Base-by-base conservation (phyloP, 2,113 vertebrate species). In the Aegotheles bennettii region DNA sequence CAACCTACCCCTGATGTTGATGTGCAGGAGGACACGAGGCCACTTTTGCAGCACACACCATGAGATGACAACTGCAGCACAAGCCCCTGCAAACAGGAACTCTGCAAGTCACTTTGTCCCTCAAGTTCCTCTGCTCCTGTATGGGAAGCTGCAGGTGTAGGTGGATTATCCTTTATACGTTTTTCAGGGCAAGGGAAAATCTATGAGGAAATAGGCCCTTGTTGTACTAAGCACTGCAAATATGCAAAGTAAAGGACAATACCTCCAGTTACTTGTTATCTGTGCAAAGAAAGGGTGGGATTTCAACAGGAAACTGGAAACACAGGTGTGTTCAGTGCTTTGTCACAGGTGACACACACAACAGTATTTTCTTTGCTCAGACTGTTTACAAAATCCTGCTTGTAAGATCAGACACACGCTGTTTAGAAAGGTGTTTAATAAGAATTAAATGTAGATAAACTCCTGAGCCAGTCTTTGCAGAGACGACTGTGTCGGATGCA, bases 21-120 rank as follows among this genome's bases (percentile, higher is more conserved):
- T 65, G 45, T 36, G 19, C 36, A 48, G 51, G 6, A 57, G 28
- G 3, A 19, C 51, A 13, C 1, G 11, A 57, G 35, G 60, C 8
- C 29, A 28, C 33, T 45, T 86, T 9, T 63, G 70, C 48, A 59
- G 36, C 2, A 1, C 50, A 31, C 3, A 13, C 33, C 47, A 4
- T 1, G 15, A 68, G 20, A 17, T 13, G 53, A 6, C n/a, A 59
- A 76, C 63, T 85, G 43, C 77, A 76, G 36, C 56, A 45, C 29
- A 29, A 60, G 23, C 12, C 60, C 1, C 0, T 7, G 23, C 33
- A 33, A 54, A 59, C 0, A 14, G 45, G 64, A 25, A 4, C 35
- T 71, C 79, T n/a, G 42, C 57, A 36, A 81, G 42, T n/a, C 35
- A 10, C 51, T 54, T 24, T 48, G 29, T 9, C 45, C 45, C 59